Percentiles rank a stretch among this genome's conserved stretches.
Conservation (phyloP, 1,140 invertebrate genomes). For the Chrysoperla carnea region DNA sequence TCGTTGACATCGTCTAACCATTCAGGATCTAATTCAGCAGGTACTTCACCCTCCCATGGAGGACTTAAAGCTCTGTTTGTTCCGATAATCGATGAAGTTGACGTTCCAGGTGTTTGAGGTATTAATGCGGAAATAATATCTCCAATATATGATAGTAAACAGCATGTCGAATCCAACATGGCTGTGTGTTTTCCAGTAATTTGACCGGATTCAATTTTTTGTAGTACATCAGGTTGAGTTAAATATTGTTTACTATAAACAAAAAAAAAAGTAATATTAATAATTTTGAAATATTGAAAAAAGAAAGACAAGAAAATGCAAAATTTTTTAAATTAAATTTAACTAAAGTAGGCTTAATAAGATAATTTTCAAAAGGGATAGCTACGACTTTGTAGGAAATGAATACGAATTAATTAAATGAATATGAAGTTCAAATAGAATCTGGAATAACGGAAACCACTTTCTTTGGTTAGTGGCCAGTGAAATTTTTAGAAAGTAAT, state of each 20-base stretch:
- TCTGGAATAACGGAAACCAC: too few relatives aligned
- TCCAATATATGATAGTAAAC: slow-evolving; percentile 35
- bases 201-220: slow-evolving; percentile 27
- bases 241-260: slow-evolving; percentile 28
- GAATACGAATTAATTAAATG: too few relatives aligned
- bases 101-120: slow-evolving; percentile 7
- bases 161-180: slow-evolving; percentile 59
- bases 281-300: too few relatives aligned
- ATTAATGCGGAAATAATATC: slow-evolving; percentile 27
- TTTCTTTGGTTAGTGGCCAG: too few relatives aligned
- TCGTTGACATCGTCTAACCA: slow-evolving; percentile 73
- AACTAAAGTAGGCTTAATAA: too few relatives aligned
- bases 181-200: slow-evolving; percentile 19
- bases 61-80: slow-evolving; percentile 43
- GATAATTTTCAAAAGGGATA: too few relatives aligned
- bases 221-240: slow-evolving; percentile 31
- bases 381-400: too few relatives aligned
- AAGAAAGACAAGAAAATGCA: too few relatives aligned
- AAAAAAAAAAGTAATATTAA: not conserved
- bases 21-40: slow-evolving; percentile 58
- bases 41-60: slow-evolving; percentile 62
- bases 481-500: too few relatives aligned
- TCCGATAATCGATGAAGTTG: slow-evolving; percentile 19
- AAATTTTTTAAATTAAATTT: too few relatives aligned
- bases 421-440: too few relatives aligned